Evolutionary conservation across 2,888 invertebrate species (phyloP).

Genomic region (Agrochola macilenta): DNA sequence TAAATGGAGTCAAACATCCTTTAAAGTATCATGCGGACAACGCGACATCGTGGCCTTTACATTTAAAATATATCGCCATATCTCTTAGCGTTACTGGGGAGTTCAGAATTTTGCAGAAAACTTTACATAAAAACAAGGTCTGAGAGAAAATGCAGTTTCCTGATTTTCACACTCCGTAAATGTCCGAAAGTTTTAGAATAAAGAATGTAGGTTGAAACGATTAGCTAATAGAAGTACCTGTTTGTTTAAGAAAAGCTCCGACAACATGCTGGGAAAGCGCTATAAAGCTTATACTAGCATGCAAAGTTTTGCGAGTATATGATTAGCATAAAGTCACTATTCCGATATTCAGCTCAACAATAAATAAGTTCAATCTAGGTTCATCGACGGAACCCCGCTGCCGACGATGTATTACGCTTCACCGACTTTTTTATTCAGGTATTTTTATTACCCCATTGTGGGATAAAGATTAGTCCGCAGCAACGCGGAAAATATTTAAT

Average conservation of each 20-base stretch:
- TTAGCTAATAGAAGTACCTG: not conserved
- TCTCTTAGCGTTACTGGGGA: not conserved
- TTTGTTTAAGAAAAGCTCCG: not conserved
- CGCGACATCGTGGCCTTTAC: not conserved
- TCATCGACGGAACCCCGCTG: slow-evolving; percentile 50
- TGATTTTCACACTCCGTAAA: not conserved
- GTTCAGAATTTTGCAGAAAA: not conserved
- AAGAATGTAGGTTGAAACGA: not conserved
- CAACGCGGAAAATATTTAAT: slow-evolving; percentile 86
- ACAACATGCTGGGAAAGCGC: not conserved
- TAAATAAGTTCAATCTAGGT: slow-evolving; percentile 25
- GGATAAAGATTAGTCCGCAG: slow-evolving; percentile 83
- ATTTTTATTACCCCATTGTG: slow-evolving; percentile 86
- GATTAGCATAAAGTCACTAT: slow-evolving; percentile 15
- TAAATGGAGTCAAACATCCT: not conserved
- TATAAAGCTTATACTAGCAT: slow-evolving; percentile 4
- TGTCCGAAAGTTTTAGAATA: not conserved
- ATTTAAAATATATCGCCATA: not conserved
- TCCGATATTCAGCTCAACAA: not conserved
- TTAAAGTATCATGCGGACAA: not conserved
- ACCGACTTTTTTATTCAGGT: slow-evolving; percentile 75
- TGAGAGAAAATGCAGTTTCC: not conserved
- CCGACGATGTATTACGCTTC: slow-evolving; percentile 30
- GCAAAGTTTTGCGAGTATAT: slow-evolving; percentile 13
- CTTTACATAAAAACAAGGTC: not conserved